Conservation (phyloP, 2,113 vertebrate genomes). For the Speoplatyrhinus poulsoni region DNA sequence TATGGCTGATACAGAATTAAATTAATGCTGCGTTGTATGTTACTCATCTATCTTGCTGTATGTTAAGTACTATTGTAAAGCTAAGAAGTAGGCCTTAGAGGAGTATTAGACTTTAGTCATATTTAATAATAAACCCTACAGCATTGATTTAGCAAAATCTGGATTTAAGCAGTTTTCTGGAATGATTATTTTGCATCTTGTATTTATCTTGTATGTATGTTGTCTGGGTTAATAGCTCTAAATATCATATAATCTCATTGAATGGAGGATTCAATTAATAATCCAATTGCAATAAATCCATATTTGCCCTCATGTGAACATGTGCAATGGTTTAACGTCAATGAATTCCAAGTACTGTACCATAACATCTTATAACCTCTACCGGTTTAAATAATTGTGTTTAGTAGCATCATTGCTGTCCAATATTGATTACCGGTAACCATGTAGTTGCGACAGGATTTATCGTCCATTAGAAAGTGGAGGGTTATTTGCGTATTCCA, state of each 20-base stretch:
- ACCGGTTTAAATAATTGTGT: background rate
- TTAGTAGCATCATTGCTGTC: background rate
- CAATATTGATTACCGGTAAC: background rate
- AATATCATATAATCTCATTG: conserved; percentile 65
- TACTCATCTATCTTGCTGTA: background rate
- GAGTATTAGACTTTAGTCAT: background rate
- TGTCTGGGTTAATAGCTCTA: conserved; percentile 30
- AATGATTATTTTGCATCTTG: no score
- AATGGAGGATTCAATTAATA: conserved; percentile 61
- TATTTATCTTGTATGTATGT: background rate
- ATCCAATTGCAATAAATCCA: conserved; percentile 60
- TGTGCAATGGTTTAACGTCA: background rate
- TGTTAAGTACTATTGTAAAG: background rate
- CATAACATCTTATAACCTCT: background rate
- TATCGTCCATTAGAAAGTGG: no score
- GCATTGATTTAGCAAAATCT: conserved; percentile 1
- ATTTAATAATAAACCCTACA: no score
- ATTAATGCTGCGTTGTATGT: background rate
- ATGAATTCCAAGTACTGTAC: background rate
- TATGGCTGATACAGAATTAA: background rate
- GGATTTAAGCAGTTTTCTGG: background rate
- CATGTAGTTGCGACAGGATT: background rate
- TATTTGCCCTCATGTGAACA: background rate
- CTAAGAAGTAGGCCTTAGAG: background rate
- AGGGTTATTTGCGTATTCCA: no score